These are phyloP conservation scores for Pomatostomus ruficeps DNA, from an alignment of 2,113 vertebrate species.

Conservation along the genomic window DNA sequence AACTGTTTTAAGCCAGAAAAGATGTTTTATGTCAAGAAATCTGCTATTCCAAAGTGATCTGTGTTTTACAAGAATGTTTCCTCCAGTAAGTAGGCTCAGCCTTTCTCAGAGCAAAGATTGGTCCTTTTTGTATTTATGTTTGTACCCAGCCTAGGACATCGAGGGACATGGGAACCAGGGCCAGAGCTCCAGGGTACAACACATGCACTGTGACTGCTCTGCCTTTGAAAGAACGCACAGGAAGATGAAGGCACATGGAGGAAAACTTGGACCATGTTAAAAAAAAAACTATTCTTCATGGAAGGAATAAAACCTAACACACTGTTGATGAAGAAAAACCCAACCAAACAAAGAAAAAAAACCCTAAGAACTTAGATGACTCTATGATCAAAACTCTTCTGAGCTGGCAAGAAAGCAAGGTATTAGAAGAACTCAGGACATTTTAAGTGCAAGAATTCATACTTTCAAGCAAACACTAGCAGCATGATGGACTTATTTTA, in stretches of 20 bases:
- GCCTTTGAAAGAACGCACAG: background rate
- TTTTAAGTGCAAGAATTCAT: background rate
- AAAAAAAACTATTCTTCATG: background rate
- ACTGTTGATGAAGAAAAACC: background rate
- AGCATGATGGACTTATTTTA: background rate
- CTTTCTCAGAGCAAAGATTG: background rate
- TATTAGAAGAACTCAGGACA: background rate
- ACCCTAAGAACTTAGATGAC: background rate
- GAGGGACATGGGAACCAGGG: background rate
- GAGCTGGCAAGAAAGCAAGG: background rate
- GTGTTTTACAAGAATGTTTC: background rate
- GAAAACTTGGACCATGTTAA: background rate
- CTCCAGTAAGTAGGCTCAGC: background rate
- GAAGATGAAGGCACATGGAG: background rate
- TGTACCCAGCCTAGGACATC: rapidly evolving
- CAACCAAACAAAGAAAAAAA: rapidly evolving
- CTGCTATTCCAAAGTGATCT: background rate
- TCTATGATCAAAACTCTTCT: background rate
- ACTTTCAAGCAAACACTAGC: background rate
- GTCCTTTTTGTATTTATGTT: background rate
- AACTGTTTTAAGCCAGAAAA: background rate
- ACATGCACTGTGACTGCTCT: background rate
- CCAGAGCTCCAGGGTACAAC: background rate
- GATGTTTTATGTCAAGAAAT: background rate
- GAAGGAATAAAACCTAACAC: background rate